phyloP scores from a whole-genome alignment of 2,113 vertebrate genomes.

The Hiodon tergisus region DNA sequence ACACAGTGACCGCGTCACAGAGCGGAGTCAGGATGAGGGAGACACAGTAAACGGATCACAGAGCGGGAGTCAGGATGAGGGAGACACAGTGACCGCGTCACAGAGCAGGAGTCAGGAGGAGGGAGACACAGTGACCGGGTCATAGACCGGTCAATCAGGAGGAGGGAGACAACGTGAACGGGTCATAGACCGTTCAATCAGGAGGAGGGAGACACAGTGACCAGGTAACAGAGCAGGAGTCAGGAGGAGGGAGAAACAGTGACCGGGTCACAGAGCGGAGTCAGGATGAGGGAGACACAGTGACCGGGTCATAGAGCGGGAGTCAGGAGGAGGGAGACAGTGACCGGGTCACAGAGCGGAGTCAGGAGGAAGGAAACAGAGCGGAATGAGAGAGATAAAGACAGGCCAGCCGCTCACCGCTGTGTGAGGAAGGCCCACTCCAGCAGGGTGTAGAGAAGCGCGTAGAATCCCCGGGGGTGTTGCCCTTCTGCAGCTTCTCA shows the following conservation, averaged over 20 bases:
- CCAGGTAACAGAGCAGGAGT: neutral
- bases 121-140: neutral
- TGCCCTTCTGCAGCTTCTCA: constrained; percentile 63
- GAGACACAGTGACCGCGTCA: constrained; percentile 4
- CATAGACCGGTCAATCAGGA: neutral
- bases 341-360: neutral
- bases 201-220: constrained; percentile 18
- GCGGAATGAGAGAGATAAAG: neutral
- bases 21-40: neutral
- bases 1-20: neutral
- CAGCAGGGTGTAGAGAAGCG: constrained; percentile 65
- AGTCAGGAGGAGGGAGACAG: neutral
- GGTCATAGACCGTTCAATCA: constrained; percentile 14
- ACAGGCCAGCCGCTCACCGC: constrained; percentile 39
- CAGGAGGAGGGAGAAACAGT: constrained; percentile 33
- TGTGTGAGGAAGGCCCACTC: constrained; percentile 54
- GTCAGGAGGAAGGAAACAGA: neutral
- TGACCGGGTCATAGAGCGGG: neutral
- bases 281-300: neutral
- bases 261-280: neutral
- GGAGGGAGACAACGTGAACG: neutral
- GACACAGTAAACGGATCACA: neutral
- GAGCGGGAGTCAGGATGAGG: neutral
- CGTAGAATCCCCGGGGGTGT: constrained; percentile 44
- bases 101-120: neutral